Conservation (phyloP, 2,113 vertebrate genomes). For the Rhabdomys dilectus region DNA sequence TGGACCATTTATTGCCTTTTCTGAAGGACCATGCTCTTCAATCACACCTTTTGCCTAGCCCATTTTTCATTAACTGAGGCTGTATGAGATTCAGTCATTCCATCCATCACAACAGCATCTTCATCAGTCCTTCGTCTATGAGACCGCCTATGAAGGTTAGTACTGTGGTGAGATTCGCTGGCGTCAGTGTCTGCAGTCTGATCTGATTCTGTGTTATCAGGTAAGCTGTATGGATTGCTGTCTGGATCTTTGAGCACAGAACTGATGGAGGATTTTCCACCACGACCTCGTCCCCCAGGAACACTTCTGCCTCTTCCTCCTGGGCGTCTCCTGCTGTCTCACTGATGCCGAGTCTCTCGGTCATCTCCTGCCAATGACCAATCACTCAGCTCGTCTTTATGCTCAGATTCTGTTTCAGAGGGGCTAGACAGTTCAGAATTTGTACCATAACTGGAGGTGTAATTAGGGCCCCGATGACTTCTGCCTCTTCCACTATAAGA, state of each 20-base stretch:
- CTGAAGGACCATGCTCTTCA: slow-evolving; percentile 91
- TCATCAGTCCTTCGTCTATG: slow-evolving; percentile 97
- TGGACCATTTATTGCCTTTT: slow-evolving; percentile 93
- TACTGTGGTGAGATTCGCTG: slow-evolving; percentile 95
- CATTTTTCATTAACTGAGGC: slow-evolving; percentile 98
- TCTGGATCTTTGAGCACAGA: slow-evolving; percentile 95
- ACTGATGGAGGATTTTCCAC: slow-evolving; percentile 93
- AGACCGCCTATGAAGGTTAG: slow-evolving; percentile 95
- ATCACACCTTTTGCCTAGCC: slow-evolving; percentile 94
- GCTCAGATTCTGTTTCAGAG: slow-evolving; percentile 98
- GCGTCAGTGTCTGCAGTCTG: slow-evolving; percentile 97
- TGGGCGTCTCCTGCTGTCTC: slow-evolving; percentile 94
- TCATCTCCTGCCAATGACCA: slow-evolving; percentile 97
- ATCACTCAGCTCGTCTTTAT: slow-evolving; percentile 97
- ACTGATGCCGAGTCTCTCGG: slow-evolving; percentile 91
- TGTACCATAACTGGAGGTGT: slow-evolving; percentile 96
- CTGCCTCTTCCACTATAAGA: slow-evolving; percentile 96
- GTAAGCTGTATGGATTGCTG: slow-evolving; percentile 93
- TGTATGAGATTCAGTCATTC: slow-evolving; percentile 98
- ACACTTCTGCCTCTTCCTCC: slow-evolving; percentile 92
- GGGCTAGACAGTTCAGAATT: slow-evolving; percentile 98
- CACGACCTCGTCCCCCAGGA: slow-evolving; percentile 92
- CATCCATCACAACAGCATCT: slow-evolving; percentile 96
- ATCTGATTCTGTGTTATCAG: slow-evolving; percentile 98
- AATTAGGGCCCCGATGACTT: slow-evolving; percentile 94